These are phyloP conservation scores for Spongilla lacustris DNA, from an alignment of 37 sponge, comb jelly and placozoan genomes.

Conservation along the genomic window DNA sequence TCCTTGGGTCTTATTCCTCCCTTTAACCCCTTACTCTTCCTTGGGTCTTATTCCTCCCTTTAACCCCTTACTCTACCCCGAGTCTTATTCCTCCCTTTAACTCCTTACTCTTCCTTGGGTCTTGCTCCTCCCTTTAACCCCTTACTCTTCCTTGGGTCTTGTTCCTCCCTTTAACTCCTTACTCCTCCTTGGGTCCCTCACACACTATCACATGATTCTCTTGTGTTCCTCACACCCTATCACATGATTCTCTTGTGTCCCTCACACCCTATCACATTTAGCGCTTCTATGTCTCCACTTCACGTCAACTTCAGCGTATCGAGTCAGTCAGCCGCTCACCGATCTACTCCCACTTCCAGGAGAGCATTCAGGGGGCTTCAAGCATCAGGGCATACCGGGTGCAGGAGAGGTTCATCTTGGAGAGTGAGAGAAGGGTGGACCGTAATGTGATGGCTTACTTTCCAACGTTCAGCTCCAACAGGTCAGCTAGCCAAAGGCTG, in stretches of 20 bases:
- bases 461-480: slow-evolving; percentile 68
- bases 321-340: slow-evolving; percentile 87
- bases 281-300: slow-evolving; percentile 81
- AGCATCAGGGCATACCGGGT: slow-evolving; percentile 79
- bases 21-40: too few relatives aligned
- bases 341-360: slow-evolving; percentile 89
- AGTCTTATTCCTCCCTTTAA: too few relatives aligned
- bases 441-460: slow-evolving; percentile 83
- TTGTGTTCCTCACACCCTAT: too few relatives aligned
- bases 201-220: too few relatives aligned
- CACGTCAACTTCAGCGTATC: slow-evolving; percentile 85
- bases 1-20: too few relatives aligned
- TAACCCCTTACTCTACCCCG: too few relatives aligned
- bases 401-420: slow-evolving; percentile 56
- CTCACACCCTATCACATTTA: not conserved
- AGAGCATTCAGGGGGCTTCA: slow-evolving; percentile 73
- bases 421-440: slow-evolving; percentile 69
- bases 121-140: too few relatives aligned
- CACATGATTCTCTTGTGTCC: not conserved
- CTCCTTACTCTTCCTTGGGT: too few relatives aligned
- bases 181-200: too few relatives aligned
- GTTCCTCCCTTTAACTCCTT: too few relatives aligned
- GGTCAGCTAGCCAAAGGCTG: not conserved
- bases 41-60: too few relatives aligned
- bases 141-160: too few relatives aligned